Evolutionary conservation across 2,797 vertebrate genomes (phyloP).

Genomic region (Cynodonichthys magdalenae): DNA sequence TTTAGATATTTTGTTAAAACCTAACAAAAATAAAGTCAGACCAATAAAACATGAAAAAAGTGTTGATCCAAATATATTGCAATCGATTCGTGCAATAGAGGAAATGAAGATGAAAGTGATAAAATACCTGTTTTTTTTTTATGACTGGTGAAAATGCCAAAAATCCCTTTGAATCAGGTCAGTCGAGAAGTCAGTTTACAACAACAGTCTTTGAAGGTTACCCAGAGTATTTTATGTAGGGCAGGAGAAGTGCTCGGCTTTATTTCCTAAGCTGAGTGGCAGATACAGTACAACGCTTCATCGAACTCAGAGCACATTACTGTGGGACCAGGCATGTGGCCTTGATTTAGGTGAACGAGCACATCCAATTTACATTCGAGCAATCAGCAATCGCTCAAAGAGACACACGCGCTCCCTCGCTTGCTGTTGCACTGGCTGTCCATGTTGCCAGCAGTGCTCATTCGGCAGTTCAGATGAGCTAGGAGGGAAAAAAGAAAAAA

Average conservation of each 20-base stretch:
- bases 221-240: slow-evolving; percentile 52
- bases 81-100: background rate
- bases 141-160: background rate
- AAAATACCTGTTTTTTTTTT: background rate
- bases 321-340: slow-evolving; percentile 68
- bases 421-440: slow-evolving; percentile 38
- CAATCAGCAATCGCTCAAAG: slow-evolving; percentile 68
- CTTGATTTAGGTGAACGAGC: slow-evolving; percentile 79
- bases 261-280: slow-evolving; percentile 65
- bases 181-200: slow-evolving; percentile 40
- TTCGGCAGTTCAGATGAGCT: slow-evolving; percentile 58
- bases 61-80: background rate
- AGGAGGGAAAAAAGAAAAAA: slow-evolving; percentile 22
- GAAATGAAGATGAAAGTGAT: background rate
- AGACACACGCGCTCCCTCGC: slow-evolving; percentile 54
- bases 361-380: slow-evolving; percentile 73
- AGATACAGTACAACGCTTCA: slow-evolving; percentile 65
- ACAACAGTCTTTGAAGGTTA: slow-evolving; percentile 67
- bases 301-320: slow-evolving; percentile 57
- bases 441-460: slow-evolving; percentile 52
- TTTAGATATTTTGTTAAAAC: background rate
- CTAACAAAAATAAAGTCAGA: background rate
- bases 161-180: slow-evolving; percentile 26
- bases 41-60: background rate
- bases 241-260: slow-evolving; percentile 43